Percentiles rank a stretch among this genome's conserved stretches.
phyloP scores from a whole-genome alignment of 2,888 invertebrate genomes.

The Dryocosmus kuriphilus region DNA sequence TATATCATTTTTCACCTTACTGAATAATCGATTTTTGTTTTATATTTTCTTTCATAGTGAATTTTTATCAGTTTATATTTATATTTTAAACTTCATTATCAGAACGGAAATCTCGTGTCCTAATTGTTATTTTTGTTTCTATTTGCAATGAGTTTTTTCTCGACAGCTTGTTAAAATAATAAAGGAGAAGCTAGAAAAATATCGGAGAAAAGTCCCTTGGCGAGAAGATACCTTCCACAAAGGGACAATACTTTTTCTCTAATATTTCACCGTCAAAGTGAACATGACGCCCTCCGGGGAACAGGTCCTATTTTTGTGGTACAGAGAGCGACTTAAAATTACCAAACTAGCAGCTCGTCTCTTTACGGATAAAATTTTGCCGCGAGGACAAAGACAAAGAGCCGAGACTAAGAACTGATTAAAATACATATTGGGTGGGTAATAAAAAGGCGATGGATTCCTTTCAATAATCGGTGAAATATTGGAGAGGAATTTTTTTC shows the following conservation, averaged over 20 bases:
- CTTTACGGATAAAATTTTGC: constrained; percentile 31
- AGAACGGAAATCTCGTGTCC: not conserved
- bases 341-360: constrained; percentile 35
- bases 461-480: constrained; percentile 6
- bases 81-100: not conserved
- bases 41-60: not conserved
- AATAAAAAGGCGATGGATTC: constrained; percentile 13
- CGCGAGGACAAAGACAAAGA: constrained; percentile 22
- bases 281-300: constrained; percentile 38
- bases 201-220: constrained; percentile 27
- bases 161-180: constrained; percentile 33
- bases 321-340: constrained; percentile 30
- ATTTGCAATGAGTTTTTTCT: not conserved
- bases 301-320: constrained; percentile 30
- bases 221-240: constrained; percentile 27
- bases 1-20: not conserved
- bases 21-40: not conserved
- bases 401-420: constrained; percentile 33
- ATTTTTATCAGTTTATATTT: not conserved
- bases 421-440: constrained; percentile 15
- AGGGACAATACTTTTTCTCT: constrained; percentile 40
- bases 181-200: constrained; percentile 6
- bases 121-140: constrained; percentile 1
- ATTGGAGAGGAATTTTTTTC: not conserved
- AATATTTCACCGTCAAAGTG: constrained; percentile 40